Evolutionary conservation across 2,113 vertebrate species (phyloP).

Genomic region (Colistium nudipinnis): DNA sequence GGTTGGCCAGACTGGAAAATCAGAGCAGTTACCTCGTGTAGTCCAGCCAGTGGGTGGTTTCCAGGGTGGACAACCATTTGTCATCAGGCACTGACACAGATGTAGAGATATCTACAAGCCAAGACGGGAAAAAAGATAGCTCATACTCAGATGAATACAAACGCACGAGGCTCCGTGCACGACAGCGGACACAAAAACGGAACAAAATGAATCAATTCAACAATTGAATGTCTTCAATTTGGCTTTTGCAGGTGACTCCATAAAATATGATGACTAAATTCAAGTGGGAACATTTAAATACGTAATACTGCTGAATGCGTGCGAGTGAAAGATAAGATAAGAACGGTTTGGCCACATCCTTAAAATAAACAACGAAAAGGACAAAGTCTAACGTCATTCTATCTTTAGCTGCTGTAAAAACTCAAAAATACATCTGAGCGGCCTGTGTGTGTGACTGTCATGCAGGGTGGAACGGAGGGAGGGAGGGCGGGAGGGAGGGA

Average conservation of each 20-base stretch:
- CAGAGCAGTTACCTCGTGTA: constrained; percentile 83
- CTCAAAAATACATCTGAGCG: constrained; percentile 1
- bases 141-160: neutral
- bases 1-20: neutral
- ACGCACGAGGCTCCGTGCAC: no score
- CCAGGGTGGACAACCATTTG: constrained; percentile 93
- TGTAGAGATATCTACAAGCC: constrained; percentile 83
- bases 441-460: constrained; percentile 5
- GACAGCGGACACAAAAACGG: no score
- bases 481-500: neutral
- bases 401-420: neutral
- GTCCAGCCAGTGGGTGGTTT: constrained; percentile 91
- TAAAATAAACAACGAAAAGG: no score
- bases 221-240: neutral
- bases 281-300: no score
- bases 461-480: neutral
- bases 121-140: constrained; percentile 7
- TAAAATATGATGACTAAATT: no score
- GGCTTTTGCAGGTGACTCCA: neutral
- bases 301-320: no score
- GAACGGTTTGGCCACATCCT: no score
- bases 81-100: constrained; percentile 85
- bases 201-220: no score
- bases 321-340: no score
- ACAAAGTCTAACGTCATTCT: no score